A percentile compares a stretch with the other conserved stretches of the same genome.
These are phyloP conservation scores for Nysson spinosus DNA, from an alignment of 2,888 invertebrate species.

Conservation along the genomic window DNA sequence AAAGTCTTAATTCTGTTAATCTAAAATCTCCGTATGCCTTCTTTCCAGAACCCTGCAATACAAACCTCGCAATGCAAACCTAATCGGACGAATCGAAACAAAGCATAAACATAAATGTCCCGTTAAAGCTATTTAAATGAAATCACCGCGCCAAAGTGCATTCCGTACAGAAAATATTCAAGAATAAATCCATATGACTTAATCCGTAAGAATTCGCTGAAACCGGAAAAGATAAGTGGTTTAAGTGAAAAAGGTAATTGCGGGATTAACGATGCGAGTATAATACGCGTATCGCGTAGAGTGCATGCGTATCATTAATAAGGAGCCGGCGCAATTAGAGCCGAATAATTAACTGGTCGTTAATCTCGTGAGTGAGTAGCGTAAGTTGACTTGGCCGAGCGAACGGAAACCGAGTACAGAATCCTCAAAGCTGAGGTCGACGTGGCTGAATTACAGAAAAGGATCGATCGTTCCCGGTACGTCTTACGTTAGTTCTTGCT, in stretches of 20 bases:
- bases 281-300: slow-evolving; percentile 40
- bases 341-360: slow-evolving; percentile 59
- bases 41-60: too few relatives aligned
- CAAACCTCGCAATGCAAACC: too few relatives aligned
- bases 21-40: too few relatives aligned
- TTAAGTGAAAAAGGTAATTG: slow-evolving; percentile 28
- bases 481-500: slow-evolving; percentile 42
- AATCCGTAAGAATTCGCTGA: too few relatives aligned
- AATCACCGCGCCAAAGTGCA: too few relatives aligned
- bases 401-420: slow-evolving; percentile 41
- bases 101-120: too few relatives aligned
- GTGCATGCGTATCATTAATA: slow-evolving; percentile 52
- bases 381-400: slow-evolving; percentile 18
- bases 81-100: too few relatives aligned
- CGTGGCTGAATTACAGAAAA: slow-evolving; percentile 37
- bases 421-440: slow-evolving; percentile 25
- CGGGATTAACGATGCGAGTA: slow-evolving; percentile 26
- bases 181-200: too few relatives aligned
- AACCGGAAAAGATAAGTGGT: not conserved
- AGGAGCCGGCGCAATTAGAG: slow-evolving; percentile 54
- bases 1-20: too few relatives aligned
- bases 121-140: too few relatives aligned
- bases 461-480: slow-evolving; percentile 40
- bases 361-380: slow-evolving; percentile 43
- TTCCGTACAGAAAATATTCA: too few relatives aligned